A percentile compares a stretch with the other conserved stretches of the same genome.
Conservation (phyloP, 2,797 vertebrate species). For the Pogonophryne albipinna region DNA sequence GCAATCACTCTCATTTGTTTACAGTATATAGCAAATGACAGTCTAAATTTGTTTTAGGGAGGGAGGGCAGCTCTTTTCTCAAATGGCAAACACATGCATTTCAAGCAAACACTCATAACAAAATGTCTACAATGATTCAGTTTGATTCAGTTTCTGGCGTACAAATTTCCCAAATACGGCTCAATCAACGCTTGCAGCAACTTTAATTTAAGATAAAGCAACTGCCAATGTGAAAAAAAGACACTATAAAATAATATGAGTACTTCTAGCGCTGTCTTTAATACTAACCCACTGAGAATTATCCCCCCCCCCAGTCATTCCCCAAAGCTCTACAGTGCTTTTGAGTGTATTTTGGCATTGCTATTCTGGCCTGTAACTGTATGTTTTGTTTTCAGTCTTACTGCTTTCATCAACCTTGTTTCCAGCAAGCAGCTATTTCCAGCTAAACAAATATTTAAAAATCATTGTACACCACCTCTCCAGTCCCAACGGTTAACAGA, state of each 20-base stretch:
- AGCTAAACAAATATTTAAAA: neutral
- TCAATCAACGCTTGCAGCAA: neutral
- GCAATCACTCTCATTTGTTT: constrained; percentile 14
- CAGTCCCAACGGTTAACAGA: neutral
- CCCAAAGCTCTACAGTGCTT: neutral
- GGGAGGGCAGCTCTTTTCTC: neutral
- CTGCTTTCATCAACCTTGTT: neutral
- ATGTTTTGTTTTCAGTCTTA: neutral
- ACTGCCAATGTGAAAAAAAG: neutral
- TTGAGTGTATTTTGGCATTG: neutral
- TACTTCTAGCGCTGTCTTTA: neutral
- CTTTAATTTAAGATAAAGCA: neutral
- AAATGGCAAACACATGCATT: neutral
- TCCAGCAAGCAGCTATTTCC: neutral
- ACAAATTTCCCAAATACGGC: neutral
- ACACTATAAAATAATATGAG: neutral
- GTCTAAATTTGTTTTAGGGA: neutral
- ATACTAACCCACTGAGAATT: neutral
- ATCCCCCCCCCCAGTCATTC: neutral
- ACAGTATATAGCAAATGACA: constrained; percentile 1
- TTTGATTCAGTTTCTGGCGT: neutral
- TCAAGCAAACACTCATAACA: neutral
- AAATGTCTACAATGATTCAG: neutral
- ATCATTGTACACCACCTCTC: neutral
- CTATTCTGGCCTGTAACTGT: neutral